Evolutionary conservation across 2,113 vertebrate species (phyloP).

Genomic region (Labrus mixtus): DNA sequence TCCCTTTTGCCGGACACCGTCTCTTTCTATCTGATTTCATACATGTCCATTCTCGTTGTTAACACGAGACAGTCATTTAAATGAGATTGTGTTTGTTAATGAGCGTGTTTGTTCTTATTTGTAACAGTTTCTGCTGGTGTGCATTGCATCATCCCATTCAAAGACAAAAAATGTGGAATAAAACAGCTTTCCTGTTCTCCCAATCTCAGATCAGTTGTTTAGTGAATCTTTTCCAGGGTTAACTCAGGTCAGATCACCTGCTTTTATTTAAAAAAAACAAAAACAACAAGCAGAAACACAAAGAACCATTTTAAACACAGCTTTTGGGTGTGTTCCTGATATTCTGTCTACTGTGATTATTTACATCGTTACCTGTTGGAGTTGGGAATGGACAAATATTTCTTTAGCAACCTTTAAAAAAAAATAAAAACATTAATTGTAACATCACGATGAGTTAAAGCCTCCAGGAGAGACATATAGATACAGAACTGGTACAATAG

Average conservation of each 20-base stretch:
- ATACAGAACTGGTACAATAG: no score
- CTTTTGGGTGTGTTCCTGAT: no score
- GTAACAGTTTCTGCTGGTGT: neutral
- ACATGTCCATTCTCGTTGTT: fast-evolving
- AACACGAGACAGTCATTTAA: fast-evolving
- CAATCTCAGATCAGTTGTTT: neutral
- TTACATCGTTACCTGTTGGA: no score
- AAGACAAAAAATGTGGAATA: neutral
- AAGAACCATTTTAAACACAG: no score
- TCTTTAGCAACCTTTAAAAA: no score
- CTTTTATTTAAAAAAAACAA: neutral
- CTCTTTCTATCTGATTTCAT: neutral
- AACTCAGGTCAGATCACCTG: neutral
- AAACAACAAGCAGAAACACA: neutral
- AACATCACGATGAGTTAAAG: no score
- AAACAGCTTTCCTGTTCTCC: neutral
- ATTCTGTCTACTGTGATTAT: no score
- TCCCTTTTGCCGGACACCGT: fast-evolving
- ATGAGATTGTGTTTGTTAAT: fast-evolving
- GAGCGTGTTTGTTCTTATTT: neutral
- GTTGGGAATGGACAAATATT: no score
- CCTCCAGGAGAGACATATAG: no score
- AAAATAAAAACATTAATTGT: no score
- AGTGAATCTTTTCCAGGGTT: neutral
- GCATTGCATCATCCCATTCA: constrained; percentile 69